phyloP scores from a whole-genome alignment of 1,140 invertebrate genomes.

The Lysiphlebus fabarum region DNA sequence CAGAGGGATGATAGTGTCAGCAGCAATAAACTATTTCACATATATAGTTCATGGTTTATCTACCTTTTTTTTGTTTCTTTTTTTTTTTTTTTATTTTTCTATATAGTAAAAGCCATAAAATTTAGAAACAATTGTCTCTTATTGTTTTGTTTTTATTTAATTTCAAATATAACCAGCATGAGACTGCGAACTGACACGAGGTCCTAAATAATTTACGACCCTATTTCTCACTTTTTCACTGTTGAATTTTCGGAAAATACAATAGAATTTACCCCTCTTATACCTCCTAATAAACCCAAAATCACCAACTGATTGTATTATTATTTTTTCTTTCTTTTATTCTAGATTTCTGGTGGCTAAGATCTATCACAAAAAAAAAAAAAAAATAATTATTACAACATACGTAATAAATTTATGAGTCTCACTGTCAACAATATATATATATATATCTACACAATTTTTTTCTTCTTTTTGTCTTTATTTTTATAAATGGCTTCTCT shows the following conservation, averaged over 20 bases:
- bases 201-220: conserved; percentile 53
- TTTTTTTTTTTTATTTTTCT: conserved; percentile 20
- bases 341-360: too few species aligned
- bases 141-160: conserved; percentile 49
- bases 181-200: conserved; percentile 27
- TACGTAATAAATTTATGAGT: too few species aligned
- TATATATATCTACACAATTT: too few species aligned
- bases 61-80: neutral
- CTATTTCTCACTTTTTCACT: neutral
- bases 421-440: too few species aligned
- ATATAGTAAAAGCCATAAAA: conserved; percentile 40
- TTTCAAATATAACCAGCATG: conserved; percentile 27
- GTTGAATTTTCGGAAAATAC: conserved; percentile 32
- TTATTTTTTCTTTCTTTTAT: too few species aligned
- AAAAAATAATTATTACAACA: too few species aligned
- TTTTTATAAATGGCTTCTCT: too few species aligned
- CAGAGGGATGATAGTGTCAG: conserved; percentile 28
- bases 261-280: too few species aligned
- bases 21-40: conserved; percentile 30
- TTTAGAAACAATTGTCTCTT: conserved; percentile 49
- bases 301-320: too few species aligned
- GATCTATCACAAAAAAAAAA: too few species aligned
- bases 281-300: too few species aligned
- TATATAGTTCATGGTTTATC: conserved; percentile 19
- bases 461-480: too few species aligned